Evolutionary conservation across 2,113 vertebrate species (phyloP).

Genomic region (Gobius niger): DNA sequence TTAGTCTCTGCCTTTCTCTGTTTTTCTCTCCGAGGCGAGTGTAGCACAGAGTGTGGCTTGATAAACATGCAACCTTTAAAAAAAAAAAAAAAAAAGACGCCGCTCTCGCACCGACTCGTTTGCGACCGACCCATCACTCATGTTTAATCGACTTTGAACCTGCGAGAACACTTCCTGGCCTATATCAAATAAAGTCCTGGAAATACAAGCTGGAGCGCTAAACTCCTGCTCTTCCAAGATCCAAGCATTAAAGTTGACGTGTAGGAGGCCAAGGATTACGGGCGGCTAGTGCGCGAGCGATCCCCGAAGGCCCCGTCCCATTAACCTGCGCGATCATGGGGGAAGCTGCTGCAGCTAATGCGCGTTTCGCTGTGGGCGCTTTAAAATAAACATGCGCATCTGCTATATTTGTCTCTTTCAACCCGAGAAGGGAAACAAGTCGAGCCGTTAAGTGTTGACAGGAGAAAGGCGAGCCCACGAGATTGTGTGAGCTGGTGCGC

Average conservation of each 20-base stretch:
- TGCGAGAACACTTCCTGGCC: too few relatives aligned
- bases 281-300: conserved; percentile 34
- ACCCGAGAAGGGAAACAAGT: conserved; percentile 18
- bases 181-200: too few relatives aligned
- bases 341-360: conserved; percentile 48
- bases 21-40: too few relatives aligned
- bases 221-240: too few relatives aligned
- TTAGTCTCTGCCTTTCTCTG: too few relatives aligned
- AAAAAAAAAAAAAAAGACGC: too few relatives aligned
- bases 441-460: conserved; percentile 33
- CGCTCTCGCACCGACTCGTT: too few relatives aligned
- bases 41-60: too few relatives aligned
- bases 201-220: too few relatives aligned
- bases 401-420: conserved; percentile 54
- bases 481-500: neutral
- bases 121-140: too few relatives aligned
- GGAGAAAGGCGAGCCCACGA: neutral
- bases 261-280: conserved; percentile 28
- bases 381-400: conserved; percentile 62
- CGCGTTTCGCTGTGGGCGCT: conserved; percentile 58
- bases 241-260: conserved; percentile 11
- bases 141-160: too few relatives aligned
- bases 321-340: conserved; percentile 56
- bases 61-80: too few relatives aligned
- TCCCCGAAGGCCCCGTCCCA: conserved; percentile 57